Base-by-base conservation (phyloP, 2,113 vertebrate species). In the Triplophysa siluroides region DNA sequence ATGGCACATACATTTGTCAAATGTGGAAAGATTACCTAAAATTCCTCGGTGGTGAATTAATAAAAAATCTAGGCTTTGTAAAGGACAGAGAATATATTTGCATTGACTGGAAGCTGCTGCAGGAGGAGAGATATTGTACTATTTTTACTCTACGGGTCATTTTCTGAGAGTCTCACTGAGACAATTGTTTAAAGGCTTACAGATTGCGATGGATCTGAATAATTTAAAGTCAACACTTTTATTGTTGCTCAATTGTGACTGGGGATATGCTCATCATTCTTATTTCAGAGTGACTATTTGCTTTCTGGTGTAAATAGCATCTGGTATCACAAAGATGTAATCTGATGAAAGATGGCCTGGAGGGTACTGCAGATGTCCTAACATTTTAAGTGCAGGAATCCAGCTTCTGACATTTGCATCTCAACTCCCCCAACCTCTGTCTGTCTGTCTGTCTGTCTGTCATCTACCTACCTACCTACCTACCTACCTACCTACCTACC, bases 151-250 rank as follows among this genome's bases (percentile, higher is more conserved):
- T 26, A 26, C 26, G 2, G 26, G 26, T 29, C 26, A 29, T 29
- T 29, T 29, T 29, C 3, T 2, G 26, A 26, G 29, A 33, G 29
- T 68, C 12, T 7, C 8, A 10, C 33, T 58, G n/a, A 54, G 38
- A 8, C 29, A 50, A 43, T 24, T 61, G 9, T 72, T 43, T 23
- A 8, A 60, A 63, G 45, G 63, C 38, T 26, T 77, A 76, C 10
- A 43, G 23, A 76, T 71, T 56, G 10, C 13, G 79, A 67, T 41
- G 29, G 13, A 6, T 26, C n/a, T 70, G 33, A 84, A 78, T 70
- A 60, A 70, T 65, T 16, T 23, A 54, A 21, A 26, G 41, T 72
- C 29, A 69, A 52, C 58, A 60, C 47, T 38, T 6, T 38, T 24
- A 72, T 50, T 52, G 45, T 21, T 79, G 33, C 50, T 13, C 9